Conservation (phyloP, 2,113 vertebrate species). For the Periophthalmus modestus region DNA sequence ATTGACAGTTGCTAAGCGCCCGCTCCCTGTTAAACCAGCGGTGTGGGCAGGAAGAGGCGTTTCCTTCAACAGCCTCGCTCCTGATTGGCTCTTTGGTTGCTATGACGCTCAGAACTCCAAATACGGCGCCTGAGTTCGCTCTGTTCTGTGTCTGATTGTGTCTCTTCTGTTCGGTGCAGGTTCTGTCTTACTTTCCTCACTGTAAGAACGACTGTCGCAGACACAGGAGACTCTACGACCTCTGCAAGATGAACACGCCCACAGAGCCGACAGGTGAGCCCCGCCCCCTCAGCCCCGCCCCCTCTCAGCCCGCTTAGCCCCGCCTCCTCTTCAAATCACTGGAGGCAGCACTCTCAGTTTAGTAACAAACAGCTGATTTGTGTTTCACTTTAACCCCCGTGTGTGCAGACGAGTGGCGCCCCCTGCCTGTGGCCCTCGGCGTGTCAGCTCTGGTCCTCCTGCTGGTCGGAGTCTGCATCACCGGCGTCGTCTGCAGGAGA, state of each 20-base stretch:
- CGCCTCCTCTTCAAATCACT: no score
- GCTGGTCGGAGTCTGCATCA: background rate
- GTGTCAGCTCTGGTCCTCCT: background rate
- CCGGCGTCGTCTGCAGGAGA: background rate
- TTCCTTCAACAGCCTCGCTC: no score
- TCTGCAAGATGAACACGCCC: background rate
- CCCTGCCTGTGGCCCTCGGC: background rate
- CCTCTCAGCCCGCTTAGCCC: no score
- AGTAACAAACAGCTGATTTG: no score
- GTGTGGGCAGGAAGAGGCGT: no score
- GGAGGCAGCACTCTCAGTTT: no score
- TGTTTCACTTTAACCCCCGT: background rate
- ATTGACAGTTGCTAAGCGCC: no score
- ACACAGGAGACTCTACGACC: slow-evolving; percentile 36
- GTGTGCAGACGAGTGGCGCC: background rate
- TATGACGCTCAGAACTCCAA: no score
- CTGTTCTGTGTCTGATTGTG: background rate
- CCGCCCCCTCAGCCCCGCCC: no score
- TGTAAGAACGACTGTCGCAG: slow-evolving; percentile 74
- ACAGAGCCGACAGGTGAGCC: background rate
- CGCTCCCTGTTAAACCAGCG: no score
- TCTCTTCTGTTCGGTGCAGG: slow-evolving; percentile 49
- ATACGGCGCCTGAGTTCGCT: no score
- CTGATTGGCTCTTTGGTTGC: no score
- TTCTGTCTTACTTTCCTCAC: slow-evolving; percentile 67